Evolutionary conservation across 2,113 vertebrate genomes (phyloP), one percentile per base, ranked within the genome.

Genomic region (Otocyon megalotis): DNA sequence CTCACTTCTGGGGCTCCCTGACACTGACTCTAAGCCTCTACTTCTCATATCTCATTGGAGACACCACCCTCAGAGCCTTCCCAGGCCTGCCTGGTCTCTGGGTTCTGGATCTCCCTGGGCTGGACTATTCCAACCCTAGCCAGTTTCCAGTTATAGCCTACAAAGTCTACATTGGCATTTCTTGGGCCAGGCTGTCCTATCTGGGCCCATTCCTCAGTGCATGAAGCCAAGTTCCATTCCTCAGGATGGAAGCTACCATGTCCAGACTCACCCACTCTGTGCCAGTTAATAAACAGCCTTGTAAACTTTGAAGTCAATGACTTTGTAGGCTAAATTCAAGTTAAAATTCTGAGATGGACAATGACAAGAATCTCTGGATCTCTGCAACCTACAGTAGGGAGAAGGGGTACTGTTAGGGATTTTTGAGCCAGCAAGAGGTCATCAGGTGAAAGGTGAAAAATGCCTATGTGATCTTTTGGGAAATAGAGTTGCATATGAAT

Each of bases 401-500:
- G 24, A 84, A 80, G 54, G 26, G 37, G 76, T 62, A 8, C 48
- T 80, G 26, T 24, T 60, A 28, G 48, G 32, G 89, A 84, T 63
- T 76, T 93, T 88, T 85, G 60, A 96, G 14, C 20, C 77, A 85
- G 24, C 13, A 87, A 54, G 60, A 82, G 54, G 89, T 92, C 81
- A 69, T 79, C 95, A 90, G 53, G 22, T 80, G 53, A 90, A 94
- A 94, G 50, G 37, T 76, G 8, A 67, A 30, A 97, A 88, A 71
- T 93, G 71, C 5, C 71, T 63, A 65, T 84, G 30, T 69, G 56
- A 90, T 80, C 8, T 88, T 97, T 87, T 58, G 13, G 32, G 77
- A 94, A 93, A 53, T 69, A 95, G 81, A 96, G 53, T 85, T 95
- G 32, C 48, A 37, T 35, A 43, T 84, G 24, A 96, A 79, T 89